Conservation (phyloP, 2,797 vertebrate genomes). For the Microcaecilia unicolor region DNA sequence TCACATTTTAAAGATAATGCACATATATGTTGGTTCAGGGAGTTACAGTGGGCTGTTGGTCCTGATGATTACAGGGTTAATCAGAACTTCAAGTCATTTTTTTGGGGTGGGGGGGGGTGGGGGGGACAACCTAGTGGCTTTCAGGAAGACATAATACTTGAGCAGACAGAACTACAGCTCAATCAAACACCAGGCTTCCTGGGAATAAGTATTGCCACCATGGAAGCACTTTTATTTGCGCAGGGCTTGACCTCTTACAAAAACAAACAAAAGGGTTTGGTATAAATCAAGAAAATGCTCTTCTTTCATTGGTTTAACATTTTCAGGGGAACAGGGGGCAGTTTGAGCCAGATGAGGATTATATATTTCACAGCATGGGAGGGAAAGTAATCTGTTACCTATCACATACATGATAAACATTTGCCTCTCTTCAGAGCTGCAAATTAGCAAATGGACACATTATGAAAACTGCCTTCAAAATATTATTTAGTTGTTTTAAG, state of each 20-base stretch:
- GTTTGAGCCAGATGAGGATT: slow-evolving; percentile 27
- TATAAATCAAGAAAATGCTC: slow-evolving; percentile 51
- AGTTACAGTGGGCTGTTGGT: background rate
- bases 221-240: slow-evolving; percentile 19
- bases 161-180: slow-evolving; percentile 1
- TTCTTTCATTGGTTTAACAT: slow-evolving; percentile 47
- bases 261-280: slow-evolving; percentile 46
- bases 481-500: no score
- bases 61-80: slow-evolving; percentile 2
- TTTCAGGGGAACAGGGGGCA: slow-evolving; percentile 16
- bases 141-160: slow-evolving; percentile 18
- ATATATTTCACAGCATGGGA: slow-evolving; percentile 18
- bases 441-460: slow-evolving; percentile 1
- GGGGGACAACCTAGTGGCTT: background rate
- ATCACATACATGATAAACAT: background rate
- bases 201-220: background rate
- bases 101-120: no score
- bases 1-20: no score
- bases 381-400: slow-evolving; percentile 1
- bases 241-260: slow-evolving; percentile 23
- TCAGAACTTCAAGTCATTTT: background rate
- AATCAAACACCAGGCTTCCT: slow-evolving; percentile 2
- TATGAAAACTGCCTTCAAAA: background rate
- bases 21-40: no score
- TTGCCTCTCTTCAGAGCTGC: slow-evolving; percentile 1